Percentiles rank a stretch among this genome's conserved stretches.
Evolutionary conservation across 2,797 vertebrate species (phyloP).

Genomic region (Poecilia gillii): DNA sequence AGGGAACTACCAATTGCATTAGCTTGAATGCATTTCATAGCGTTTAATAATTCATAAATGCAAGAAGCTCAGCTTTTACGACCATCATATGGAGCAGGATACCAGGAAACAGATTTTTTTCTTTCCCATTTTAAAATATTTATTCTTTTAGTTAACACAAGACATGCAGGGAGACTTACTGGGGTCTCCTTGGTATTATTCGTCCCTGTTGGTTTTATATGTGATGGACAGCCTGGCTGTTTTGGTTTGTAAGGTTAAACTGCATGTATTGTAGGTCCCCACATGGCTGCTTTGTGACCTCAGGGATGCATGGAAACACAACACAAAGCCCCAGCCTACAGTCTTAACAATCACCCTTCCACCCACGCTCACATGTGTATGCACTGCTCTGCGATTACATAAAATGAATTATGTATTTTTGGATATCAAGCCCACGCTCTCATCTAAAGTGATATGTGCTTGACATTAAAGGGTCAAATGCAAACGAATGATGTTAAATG

Average conservation of each 20-base stretch:
- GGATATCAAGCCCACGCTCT: slow-evolving; percentile 22
- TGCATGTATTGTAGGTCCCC: slow-evolving; percentile 12
- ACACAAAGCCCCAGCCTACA: slow-evolving; percentile 19
- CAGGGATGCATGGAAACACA: slow-evolving; percentile 25
- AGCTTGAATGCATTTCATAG: neutral
- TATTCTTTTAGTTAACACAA: slow-evolving; percentile 1
- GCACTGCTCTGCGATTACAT: slow-evolving; percentile 6
- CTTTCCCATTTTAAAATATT: neutral
- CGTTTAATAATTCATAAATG: neutral
- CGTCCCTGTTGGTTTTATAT: slow-evolving; percentile 17
- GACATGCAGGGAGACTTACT: slow-evolving; percentile 2
- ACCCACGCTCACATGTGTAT: slow-evolving; percentile 11
- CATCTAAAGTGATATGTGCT: slow-evolving; percentile 38
- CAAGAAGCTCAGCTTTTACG: neutral
- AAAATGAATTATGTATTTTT: slow-evolving; percentile 35
- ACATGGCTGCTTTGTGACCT: slow-evolving; percentile 42
- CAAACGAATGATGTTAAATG: slow-evolving; percentile 22
- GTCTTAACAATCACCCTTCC: slow-evolving; percentile 32
- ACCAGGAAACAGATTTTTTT: neutral
- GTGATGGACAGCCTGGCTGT: slow-evolving; percentile 26
- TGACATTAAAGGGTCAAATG: slow-evolving; percentile 17
- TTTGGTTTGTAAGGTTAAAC: slow-evolving; percentile 51
- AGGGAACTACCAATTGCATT: neutral
- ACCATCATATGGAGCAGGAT: neutral
- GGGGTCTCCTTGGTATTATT: neutral